phyloP scores from a whole-genome alignment of 2,888 invertebrate species.

The Apamea monoglypha region DNA sequence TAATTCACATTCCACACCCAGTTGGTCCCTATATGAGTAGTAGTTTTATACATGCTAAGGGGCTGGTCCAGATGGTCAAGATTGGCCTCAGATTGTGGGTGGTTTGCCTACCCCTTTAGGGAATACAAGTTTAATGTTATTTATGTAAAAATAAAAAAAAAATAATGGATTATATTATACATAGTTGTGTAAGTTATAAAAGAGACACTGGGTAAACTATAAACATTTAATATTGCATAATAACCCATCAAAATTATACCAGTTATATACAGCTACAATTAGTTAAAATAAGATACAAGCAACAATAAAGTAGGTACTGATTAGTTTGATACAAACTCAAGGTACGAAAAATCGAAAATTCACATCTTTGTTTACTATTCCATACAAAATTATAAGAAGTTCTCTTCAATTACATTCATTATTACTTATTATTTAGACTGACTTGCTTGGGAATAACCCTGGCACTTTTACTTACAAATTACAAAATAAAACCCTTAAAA shows the following conservation, averaged over 20 bases:
- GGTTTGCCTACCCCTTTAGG: neutral
- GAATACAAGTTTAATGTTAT: neutral
- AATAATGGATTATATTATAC: neutral
- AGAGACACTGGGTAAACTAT: neutral
- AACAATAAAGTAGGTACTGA: conserved; percentile 22
- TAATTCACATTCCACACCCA: neutral
- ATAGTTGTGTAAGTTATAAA: neutral
- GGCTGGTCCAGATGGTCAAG: neutral
- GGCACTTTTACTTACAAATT: conserved; percentile 17
- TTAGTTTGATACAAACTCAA: conserved; percentile 53
- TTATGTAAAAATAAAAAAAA: no score
- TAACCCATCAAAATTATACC: conserved; percentile 5
- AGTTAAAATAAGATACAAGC: neutral
- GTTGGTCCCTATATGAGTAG: no score
- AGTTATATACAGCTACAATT: conserved; percentile 11
- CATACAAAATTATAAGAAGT: conserved; percentile 14
- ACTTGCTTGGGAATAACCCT: conserved; percentile 14
- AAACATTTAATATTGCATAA: conserved; percentile 16
- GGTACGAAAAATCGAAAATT: conserved; percentile 14
- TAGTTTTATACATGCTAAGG: neutral
- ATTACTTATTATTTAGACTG: neutral
- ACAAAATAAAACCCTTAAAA: conserved; percentile 4
- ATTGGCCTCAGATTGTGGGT: neutral
- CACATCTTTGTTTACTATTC: neutral
- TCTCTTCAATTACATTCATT: neutral